phyloP scores from a whole-genome alignment of 2,113 vertebrate genomes.

The Pygoscelis adeliae region DNA sequence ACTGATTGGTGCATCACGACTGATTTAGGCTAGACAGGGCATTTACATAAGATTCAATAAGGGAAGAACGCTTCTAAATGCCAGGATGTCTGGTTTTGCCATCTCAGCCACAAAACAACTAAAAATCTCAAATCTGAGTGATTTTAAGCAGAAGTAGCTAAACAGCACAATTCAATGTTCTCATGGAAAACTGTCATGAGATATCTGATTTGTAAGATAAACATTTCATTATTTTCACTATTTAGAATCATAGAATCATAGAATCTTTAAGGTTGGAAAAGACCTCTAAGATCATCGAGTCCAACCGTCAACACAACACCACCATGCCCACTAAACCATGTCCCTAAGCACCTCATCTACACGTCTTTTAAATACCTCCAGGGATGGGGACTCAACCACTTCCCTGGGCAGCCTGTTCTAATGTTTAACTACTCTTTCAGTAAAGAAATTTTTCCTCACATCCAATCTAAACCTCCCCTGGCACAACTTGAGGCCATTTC shows the following conservation, averaged over 20 bases:
- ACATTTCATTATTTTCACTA: not conserved
- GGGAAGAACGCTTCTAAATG: not conserved
- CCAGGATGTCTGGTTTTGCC: not conserved
- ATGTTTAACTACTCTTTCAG: no score
- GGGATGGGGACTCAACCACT: no score
- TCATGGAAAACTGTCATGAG: not conserved
- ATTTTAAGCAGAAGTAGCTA: not conserved
- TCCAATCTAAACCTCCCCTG: no score
- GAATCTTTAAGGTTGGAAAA: no score
- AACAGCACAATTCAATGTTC: not conserved
- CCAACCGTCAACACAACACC: no score
- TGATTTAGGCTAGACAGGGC: not conserved
- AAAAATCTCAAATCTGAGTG: not conserved
- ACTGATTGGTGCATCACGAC: not conserved
- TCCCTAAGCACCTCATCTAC: no score
- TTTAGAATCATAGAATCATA: not conserved
- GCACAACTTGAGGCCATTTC: no score
- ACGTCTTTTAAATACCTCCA: no score
- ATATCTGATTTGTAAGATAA: not conserved
- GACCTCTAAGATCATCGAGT: no score
- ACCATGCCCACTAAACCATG: no score
- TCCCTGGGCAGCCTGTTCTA: no score
- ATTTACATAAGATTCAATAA: not conserved
- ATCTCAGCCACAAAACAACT: not conserved
- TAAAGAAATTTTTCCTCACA: no score